These are phyloP conservation scores for Hippocampus mohnikei DNA, from an alignment of 2,113 vertebrate species.

Conservation along the genomic window DNA sequence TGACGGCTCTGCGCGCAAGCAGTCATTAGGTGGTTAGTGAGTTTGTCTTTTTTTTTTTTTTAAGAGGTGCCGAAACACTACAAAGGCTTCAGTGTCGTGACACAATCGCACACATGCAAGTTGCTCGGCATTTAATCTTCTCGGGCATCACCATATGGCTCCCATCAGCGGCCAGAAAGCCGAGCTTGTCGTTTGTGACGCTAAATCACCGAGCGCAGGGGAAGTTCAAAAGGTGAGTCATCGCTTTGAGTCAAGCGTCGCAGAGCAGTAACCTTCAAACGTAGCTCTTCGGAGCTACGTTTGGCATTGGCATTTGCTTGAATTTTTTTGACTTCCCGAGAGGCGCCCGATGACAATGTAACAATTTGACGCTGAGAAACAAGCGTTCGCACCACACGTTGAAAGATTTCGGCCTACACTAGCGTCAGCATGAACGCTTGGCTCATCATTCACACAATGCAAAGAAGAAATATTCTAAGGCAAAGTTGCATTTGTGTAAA, in stretches of 20 bases:
- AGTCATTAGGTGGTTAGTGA: conserved; percentile 11
- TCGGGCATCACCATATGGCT: conserved; percentile 63
- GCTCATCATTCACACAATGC: no score
- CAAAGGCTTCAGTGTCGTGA: conserved; percentile 4
- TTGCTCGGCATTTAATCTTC: conserved; percentile 49
- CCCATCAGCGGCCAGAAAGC: conserved; percentile 59
- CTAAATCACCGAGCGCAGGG: conserved; percentile 46
- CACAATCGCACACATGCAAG: conserved; percentile 3
- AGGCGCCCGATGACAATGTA: not conserved
- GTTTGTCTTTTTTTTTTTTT: conserved; percentile 3
- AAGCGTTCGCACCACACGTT: no score
- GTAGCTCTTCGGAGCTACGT: no score
- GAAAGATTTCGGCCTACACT: no score
- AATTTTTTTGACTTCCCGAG: not conserved
- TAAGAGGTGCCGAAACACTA: not conserved
- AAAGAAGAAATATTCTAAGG: no score
- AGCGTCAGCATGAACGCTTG: no score
- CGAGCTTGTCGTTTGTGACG: conserved; percentile 46
- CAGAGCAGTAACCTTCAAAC: not conserved
- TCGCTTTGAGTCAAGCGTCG: conserved; percentile 5
- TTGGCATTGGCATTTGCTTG: not conserved
- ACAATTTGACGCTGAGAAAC: not conserved
- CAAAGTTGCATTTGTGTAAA: no score
- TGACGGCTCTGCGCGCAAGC: conserved; percentile 30
- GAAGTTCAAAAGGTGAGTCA: conserved; percentile 43